Percentiles rank a stretch among this genome's conserved stretches.
Conservation (phyloP, 2,113 vertebrate genomes). For the Sapajus apella region DNA sequence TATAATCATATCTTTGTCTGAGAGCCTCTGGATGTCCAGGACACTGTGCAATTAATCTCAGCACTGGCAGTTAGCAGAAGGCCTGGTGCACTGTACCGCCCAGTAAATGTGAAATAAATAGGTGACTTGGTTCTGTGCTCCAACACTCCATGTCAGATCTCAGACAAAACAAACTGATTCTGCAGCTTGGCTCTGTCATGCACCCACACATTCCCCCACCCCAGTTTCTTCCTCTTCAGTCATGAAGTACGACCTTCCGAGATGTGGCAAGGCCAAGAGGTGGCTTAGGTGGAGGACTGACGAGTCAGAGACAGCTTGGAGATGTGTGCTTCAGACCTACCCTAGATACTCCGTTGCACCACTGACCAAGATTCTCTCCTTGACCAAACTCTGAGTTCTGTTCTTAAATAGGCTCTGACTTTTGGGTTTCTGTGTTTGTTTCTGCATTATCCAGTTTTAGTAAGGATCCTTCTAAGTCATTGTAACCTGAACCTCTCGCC, state of each 20-base stretch:
- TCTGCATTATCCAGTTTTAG: not conserved
- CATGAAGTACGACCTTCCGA: not conserved
- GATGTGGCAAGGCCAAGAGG: not conserved
- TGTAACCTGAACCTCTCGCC: not conserved
- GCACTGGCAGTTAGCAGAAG: not conserved
- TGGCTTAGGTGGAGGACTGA: not conserved
- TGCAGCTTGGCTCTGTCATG: not conserved
- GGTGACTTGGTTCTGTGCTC: not conserved
- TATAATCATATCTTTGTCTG: not conserved
- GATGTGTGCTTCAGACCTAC: not conserved
- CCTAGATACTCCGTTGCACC: not conserved
- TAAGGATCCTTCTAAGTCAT: not conserved
- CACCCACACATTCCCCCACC: not conserved
- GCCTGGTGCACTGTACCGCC: not conserved
- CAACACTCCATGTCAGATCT: not conserved
- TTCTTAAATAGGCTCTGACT: not conserved
- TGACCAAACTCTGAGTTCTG: not conserved
- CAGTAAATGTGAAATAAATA: not conserved
- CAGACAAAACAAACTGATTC: not conserved
- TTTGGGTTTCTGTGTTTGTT: not conserved
- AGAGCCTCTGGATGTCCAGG: not conserved
- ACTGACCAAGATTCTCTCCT: not conserved
- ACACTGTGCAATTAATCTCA: not conserved
- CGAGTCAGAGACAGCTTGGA: not conserved
- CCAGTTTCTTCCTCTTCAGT: not conserved